phyloP scores from a whole-genome alignment of 2,888 invertebrate genomes.

The Rhagonycha fulva region DNA sequence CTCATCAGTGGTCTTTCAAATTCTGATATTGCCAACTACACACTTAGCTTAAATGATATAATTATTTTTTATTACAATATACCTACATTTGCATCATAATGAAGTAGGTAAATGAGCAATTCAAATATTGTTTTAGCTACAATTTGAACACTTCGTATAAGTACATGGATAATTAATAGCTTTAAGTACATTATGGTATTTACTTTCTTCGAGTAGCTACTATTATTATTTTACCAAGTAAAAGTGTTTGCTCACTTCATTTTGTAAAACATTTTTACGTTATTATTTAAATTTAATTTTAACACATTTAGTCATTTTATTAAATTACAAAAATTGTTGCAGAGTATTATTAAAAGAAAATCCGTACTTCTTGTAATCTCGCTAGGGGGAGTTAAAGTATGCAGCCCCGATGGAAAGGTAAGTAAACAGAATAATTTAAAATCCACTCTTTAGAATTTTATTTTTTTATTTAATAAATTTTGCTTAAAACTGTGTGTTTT shows the following conservation, averaged over 20 bases:
- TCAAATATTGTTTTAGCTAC: neutral
- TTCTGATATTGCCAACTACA: neutral
- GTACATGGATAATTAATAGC: neutral
- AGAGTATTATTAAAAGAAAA: constrained; percentile 69
- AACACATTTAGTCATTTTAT: neutral
- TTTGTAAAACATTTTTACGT: neutral
- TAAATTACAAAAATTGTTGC: constrained; percentile 48
- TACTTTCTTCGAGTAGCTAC: neutral
- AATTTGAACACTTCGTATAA: neutral
- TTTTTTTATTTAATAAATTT: neutral
- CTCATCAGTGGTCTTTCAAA: neutral
- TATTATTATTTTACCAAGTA: neutral
- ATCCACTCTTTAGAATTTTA: neutral
- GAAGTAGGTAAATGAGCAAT: neutral
- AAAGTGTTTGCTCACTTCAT: neutral
- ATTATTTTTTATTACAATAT: neutral
- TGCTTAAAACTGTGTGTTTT: neutral
- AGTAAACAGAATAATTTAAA: constrained; percentile 39
- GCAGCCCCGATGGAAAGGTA: constrained; percentile 83
- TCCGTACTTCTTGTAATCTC: constrained; percentile 76
- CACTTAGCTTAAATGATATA: neutral
- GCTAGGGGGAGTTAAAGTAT: constrained; percentile 80
- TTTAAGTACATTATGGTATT: neutral
- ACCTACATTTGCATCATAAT: neutral
- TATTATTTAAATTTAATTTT: neutral